Percentiles rank a stretch among this genome's conserved stretches.
phyloP scores from a whole-genome alignment of 2,797 vertebrate species.

The Myiotriccus ornatus region DNA sequence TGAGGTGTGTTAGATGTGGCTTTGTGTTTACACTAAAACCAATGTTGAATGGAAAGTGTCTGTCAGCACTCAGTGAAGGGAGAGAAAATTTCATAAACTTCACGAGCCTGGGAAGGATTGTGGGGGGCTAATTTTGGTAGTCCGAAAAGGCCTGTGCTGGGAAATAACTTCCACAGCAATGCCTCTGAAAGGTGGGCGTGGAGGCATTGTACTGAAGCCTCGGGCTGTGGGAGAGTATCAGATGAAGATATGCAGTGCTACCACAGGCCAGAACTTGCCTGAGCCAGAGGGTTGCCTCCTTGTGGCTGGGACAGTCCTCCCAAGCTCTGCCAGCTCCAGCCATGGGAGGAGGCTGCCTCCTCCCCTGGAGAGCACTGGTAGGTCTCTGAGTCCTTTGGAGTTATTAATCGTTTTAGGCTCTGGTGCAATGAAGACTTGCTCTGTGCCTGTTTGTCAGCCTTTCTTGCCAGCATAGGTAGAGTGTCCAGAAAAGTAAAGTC shows the following conservation, averaged over 20 bases:
- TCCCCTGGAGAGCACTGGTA: neutral
- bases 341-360: neutral
- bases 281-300: neutral
- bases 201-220: neutral
- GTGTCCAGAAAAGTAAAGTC: neutral
- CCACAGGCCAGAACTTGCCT: neutral
- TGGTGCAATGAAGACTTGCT: rapidly evolving
- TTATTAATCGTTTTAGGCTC: neutral
- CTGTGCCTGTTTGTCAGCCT: neutral
- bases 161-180: neutral
- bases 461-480: neutral
- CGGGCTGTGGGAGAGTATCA: neutral
- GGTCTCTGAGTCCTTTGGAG: neutral
- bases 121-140: neutral
- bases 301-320: neutral
- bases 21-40: neutral
- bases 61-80: neutral
- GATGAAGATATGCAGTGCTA: neutral
- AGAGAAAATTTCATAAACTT: neutral
- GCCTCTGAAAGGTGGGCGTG: neutral
- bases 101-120: neutral
- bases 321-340: neutral
- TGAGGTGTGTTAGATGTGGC: neutral
- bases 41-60: neutral
- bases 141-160: neutral